A percentile compares a stretch with the other conserved stretches of the same genome.
These are phyloP conservation scores for Mylabris phalerata DNA, from an alignment of 1,140 invertebrate genomes.

Conservation along the genomic window DNA sequence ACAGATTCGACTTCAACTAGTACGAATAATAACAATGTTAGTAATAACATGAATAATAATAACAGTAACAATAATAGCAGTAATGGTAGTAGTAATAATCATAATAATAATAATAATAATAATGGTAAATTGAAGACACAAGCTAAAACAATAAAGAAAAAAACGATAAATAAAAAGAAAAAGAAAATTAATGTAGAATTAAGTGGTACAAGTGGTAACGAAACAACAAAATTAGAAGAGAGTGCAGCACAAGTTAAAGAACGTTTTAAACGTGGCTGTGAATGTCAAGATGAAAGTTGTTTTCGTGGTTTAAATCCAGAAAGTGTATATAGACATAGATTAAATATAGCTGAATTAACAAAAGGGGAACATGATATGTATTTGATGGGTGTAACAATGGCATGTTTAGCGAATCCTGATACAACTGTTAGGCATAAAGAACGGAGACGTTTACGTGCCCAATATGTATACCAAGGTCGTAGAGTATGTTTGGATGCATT, in stretches of 20 bases:
- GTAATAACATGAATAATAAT: too few relatives aligned
- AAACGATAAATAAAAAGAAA: conserved; percentile 38
- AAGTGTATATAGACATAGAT: conserved; percentile 63
- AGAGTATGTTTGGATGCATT: conserved; percentile 72
- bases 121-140: conserved; percentile 18
- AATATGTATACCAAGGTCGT: conserved; percentile 68
- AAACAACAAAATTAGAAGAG: conserved; percentile 51
- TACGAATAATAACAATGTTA: too few relatives aligned
- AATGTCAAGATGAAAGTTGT: conserved; percentile 68
- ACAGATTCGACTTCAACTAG: too few relatives aligned
- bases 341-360: conserved; percentile 70
- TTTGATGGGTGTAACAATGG: conserved; percentile 74
- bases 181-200: conserved; percentile 44
- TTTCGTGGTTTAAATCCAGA: conserved; percentile 65
- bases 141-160: conserved; percentile 27
- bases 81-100: not conserved
- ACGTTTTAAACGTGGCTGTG: conserved; percentile 63
- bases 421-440: conserved; percentile 66
- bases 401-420: conserved; percentile 65
- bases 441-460: conserved; percentile 60
- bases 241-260: conserved; percentile 56
- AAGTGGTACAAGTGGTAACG: conserved; percentile 37
- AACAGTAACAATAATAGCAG: too few relatives aligned
- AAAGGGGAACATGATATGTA: conserved; percentile 58
- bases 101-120: not conserved